Evolutionary conservation across 2,113 vertebrate genomes (phyloP).

Genomic region (Otolemur garnettii): DNA sequence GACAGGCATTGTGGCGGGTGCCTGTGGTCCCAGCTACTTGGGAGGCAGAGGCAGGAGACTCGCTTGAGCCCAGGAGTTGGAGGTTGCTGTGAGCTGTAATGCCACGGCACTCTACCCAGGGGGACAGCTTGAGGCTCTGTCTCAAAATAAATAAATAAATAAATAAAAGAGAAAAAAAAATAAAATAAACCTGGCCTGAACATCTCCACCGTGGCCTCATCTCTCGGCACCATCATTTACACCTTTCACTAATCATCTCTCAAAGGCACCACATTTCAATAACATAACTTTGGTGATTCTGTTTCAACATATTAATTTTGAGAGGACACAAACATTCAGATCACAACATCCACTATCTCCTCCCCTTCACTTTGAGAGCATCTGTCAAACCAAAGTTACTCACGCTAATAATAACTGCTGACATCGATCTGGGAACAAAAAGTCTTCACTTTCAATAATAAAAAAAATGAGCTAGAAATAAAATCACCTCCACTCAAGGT

Average conservation of each 20-base stretch:
- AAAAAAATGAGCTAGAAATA: conserved; percentile 4
- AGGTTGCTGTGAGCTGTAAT: too few species aligned
- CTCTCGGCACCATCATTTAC: too few species aligned
- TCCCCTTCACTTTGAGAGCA: not conserved
- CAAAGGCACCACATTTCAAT: not conserved
- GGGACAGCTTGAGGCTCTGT: too few species aligned
- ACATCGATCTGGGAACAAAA: not conserved
- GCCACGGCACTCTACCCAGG: too few species aligned
- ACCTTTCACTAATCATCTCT: not conserved
- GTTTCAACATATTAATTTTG: not conserved
- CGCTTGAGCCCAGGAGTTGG: too few species aligned
- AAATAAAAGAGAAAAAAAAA: too few species aligned
- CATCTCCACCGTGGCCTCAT: too few species aligned
- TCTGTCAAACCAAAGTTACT: not conserved
- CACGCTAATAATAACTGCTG: not conserved
- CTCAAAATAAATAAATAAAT: too few species aligned
- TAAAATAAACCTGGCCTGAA: too few species aligned
- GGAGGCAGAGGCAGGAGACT: too few species aligned
- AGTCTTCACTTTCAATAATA: not conserved
- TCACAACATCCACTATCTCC: not conserved
- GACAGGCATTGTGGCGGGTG: too few species aligned
- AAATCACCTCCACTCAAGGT: not conserved
- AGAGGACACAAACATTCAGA: not conserved
- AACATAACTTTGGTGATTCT: not conserved
- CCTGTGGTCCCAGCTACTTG: too few species aligned